These are phyloP conservation scores for Thalassaphorura encarpata DNA, from an alignment of 1,140 invertebrate species.

Conservation along the genomic window DNA sequence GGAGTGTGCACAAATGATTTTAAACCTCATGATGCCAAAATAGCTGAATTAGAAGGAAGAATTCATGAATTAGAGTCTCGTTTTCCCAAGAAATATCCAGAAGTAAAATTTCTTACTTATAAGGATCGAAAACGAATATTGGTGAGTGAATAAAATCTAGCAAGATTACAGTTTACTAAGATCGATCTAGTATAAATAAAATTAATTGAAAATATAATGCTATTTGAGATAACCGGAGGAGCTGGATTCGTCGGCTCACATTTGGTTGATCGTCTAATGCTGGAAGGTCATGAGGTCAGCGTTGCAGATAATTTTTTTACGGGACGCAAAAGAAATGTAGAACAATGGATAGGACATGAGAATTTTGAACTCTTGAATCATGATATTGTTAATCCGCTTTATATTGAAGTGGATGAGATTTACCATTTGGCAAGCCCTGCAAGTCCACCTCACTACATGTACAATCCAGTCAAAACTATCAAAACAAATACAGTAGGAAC, in stretches of 20 bases:
- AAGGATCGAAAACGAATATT: slow-evolving; percentile 81
- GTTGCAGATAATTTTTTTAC: slow-evolving; percentile 99
- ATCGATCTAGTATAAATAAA: too few species aligned
- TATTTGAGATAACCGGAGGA: slow-evolving; percentile 75
- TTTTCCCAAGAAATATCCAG: slow-evolving; percentile 74
- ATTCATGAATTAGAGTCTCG: slow-evolving; percentile 56
- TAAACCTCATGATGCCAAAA: slow-evolving; percentile 39
- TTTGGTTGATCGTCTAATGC: slow-evolving; percentile 89
- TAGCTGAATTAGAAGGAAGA: slow-evolving; percentile 59
- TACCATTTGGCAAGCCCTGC: slow-evolving; percentile 98
- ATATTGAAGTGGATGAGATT: slow-evolving; percentile 98
- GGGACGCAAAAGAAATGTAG: slow-evolving; percentile 90
- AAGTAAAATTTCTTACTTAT: slow-evolving; percentile 81
- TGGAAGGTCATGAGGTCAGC: slow-evolving; percentile 94
- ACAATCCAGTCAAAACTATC: slow-evolving; percentile 99
- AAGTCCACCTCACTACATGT: slow-evolving; percentile 98
- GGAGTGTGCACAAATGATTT: too few species aligned
- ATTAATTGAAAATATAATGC: too few species aligned
- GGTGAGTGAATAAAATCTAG: too few species aligned
- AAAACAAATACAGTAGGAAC: slow-evolving; percentile 99
- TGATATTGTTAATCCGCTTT: slow-evolving; percentile 96
- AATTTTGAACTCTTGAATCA: slow-evolving; percentile 99
- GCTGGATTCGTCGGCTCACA: slow-evolving; percentile 99
- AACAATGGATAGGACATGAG: slow-evolving; percentile 97
- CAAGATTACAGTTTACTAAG: too few species aligned